Conservation (phyloP, 2,113 vertebrate species). For the Cottus gobio region DNA sequence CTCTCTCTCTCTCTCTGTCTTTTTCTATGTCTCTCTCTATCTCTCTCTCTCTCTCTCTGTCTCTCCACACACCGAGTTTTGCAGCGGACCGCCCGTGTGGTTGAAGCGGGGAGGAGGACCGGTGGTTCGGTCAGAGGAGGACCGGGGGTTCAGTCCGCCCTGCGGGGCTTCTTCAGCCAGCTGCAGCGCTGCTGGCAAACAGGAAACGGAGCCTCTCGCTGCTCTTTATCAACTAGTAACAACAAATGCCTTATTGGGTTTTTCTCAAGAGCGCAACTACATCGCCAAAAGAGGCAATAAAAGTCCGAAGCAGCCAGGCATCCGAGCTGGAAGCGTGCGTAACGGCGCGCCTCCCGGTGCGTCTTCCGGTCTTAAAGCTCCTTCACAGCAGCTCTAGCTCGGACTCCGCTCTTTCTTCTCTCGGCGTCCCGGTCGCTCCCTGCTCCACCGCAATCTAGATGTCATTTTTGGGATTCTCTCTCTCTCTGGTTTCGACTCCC, state of each 20-base stretch:
- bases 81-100: slow-evolving; percentile 13
- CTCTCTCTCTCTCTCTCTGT: background rate
- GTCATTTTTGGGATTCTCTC: slow-evolving; percentile 82
- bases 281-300: slow-evolving; percentile 43
- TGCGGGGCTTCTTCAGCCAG: slow-evolving; percentile 60
- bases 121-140: background rate
- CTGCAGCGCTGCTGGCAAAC: slow-evolving; percentile 58
- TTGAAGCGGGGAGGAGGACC: slow-evolving; percentile 21
- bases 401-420: slow-evolving; percentile 42
- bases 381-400: background rate
- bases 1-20: too few relatives aligned
- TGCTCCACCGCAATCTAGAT: slow-evolving; percentile 73
- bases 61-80: background rate
- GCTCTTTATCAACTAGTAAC: slow-evolving; percentile 61
- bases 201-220: slow-evolving; percentile 63
- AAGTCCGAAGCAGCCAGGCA: slow-evolving; percentile 14
- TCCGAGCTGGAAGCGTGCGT: slow-evolving; percentile 31
- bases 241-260: slow-evolving; percentile 36
- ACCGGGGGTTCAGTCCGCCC: slow-evolving; percentile 22
- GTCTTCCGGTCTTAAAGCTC: background rate
- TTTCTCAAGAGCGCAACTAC: slow-evolving; percentile 47
- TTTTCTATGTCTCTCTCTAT: too few relatives aligned
- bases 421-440: slow-evolving; percentile 54
- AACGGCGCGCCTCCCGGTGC: background rate
- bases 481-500: slow-evolving; percentile 61